A percentile compares a stretch with the other conserved stretches of the same genome.
Conservation (phyloP, 2,113 vertebrate genomes). For the Nyctibius bracteatus region DNA sequence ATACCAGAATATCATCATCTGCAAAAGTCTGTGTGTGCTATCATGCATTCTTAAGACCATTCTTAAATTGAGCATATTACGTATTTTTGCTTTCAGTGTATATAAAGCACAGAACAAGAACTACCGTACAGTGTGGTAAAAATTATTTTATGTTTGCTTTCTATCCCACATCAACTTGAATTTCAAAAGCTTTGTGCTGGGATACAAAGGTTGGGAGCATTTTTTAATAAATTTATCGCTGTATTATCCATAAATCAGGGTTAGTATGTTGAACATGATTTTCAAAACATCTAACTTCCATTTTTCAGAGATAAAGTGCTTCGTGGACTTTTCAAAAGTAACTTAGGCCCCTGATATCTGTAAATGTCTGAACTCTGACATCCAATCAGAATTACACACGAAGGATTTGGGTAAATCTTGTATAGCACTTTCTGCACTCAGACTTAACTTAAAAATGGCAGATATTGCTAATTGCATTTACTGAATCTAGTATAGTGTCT, state of each 20-base stretch:
- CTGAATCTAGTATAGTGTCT: not conserved
- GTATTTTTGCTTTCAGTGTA: not conserved
- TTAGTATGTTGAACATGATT: not conserved
- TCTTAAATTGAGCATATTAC: not conserved
- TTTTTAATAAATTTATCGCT: not conserved
- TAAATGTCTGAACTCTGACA: not conserved
- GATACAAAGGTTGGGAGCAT: not conserved
- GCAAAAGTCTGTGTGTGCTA: not conserved
- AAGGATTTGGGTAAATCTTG: not conserved
- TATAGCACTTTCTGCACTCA: not conserved
- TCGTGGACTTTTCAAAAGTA: not conserved
- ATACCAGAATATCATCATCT: not conserved
- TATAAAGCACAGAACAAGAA: not conserved
- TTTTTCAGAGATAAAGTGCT: not conserved
- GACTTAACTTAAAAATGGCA: not conserved
- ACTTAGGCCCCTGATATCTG: not conserved
- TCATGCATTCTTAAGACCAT: not conserved
- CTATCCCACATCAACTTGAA: not conserved
- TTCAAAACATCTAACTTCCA: not conserved
- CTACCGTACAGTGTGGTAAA: not conserved
- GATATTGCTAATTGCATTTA: not conserved
- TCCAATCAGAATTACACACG: not conserved
- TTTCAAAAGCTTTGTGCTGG: not conserved
- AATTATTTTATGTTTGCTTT: not conserved
- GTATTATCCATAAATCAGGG: not conserved